Evolutionary conservation across 2,888 invertebrate genomes (phyloP).

Genomic region (Cephus spinipes): DNA sequence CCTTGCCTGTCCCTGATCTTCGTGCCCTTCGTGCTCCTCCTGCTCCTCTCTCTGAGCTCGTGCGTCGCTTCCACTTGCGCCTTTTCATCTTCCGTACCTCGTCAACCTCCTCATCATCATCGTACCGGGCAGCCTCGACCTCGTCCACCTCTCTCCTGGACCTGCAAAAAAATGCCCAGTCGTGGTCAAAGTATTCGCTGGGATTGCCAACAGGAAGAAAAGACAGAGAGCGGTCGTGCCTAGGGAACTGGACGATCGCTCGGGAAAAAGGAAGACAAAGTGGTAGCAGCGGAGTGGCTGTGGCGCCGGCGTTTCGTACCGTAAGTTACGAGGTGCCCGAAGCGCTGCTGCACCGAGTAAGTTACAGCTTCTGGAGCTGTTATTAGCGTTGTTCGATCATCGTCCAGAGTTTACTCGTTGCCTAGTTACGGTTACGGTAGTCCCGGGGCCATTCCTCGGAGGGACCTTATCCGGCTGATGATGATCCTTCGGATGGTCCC

Average conservation of each 20-base stretch:
- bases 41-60: too few species aligned
- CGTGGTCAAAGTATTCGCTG: not conserved
- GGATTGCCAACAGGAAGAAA: not conserved
- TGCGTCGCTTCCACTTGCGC: not conserved
- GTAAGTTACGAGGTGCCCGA: constrained; percentile 29
- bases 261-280: not conserved
- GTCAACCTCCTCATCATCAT: not conserved
- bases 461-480: not conserved
- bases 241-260: not conserved
- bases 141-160: not conserved
- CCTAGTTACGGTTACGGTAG: not conserved
- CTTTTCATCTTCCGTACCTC: not conserved
- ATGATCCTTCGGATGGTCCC: not conserved
- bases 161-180: not conserved
- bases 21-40: not conserved
- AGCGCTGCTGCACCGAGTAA: constrained; percentile 26
- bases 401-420: constrained; percentile 25
- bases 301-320: constrained; percentile 14
- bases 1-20: too few species aligned
- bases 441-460: not conserved
- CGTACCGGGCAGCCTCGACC: not conserved
- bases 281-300: not conserved
- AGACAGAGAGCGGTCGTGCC: not conserved
- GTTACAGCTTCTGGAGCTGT: constrained; percentile 46
- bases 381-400: constrained; percentile 56